phyloP scores from a whole-genome alignment of 2,113 vertebrate species.

The Perca fluviatilis region DNA sequence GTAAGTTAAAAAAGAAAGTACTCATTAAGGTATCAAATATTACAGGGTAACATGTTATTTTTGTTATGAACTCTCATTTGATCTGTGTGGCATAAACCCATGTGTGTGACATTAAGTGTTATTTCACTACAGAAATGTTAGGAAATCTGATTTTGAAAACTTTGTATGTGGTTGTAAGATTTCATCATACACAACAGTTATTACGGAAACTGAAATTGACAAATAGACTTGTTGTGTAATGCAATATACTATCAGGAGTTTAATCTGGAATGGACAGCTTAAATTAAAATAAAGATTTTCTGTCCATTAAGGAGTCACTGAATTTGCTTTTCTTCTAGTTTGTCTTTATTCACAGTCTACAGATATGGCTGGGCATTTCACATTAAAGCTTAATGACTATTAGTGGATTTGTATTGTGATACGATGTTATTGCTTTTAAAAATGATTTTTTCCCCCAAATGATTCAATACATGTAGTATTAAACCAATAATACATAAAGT shows the following conservation, averaged over 20 bases:
- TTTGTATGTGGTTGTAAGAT: neutral
- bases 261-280: neutral
- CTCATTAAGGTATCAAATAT: neutral
- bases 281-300: neutral
- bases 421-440: no score
- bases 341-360: neutral
- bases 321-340: neutral
- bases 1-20: neutral
- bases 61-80: neutral
- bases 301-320: neutral
- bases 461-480: neutral
- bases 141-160: no score
- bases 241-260: no score
- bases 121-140: no score
- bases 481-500: no score
- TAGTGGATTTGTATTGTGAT: neutral
- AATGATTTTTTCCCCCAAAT: neutral
- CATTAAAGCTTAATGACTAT: neutral
- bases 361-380: neutral
- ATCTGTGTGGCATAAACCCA: neutral
- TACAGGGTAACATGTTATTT: neutral
- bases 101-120: neutral
- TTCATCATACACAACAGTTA: neutral
- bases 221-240: neutral
- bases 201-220: neutral